A percentile compares a stretch with the other conserved stretches of the same genome.
phyloP scores from a whole-genome alignment of 2,888 invertebrate species.

The Herminia tarsipennalis region DNA sequence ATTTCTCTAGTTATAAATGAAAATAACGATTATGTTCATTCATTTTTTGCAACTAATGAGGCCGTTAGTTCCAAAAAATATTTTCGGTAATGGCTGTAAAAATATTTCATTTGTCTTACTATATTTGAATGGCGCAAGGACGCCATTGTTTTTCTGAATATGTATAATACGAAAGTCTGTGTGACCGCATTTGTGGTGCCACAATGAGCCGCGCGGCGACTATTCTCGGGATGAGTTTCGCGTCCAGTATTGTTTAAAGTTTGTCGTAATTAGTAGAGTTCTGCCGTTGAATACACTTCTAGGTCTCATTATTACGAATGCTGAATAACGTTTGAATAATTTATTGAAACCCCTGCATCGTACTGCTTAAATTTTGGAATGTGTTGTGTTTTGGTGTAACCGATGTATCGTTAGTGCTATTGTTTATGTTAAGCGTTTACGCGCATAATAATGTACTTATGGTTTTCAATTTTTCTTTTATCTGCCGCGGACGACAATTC shows the following conservation, averaged over 20 bases:
- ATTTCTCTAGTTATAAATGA: too few species aligned
- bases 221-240: conserved; percentile 81
- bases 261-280: conserved; percentile 84
- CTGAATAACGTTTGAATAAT: conserved; percentile 49
- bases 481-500: too few species aligned
- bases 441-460: too few species aligned
- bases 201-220: conserved; percentile 79
- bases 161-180: conserved; percentile 79
- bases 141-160: conserved; percentile 81
- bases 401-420: neutral
- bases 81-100: conserved; percentile 49
- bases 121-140: conserved; percentile 76
- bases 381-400: conserved; percentile 3
- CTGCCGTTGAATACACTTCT: conserved; percentile 76
- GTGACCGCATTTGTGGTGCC: conserved; percentile 80
- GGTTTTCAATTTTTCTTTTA: too few species aligned
- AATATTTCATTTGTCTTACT: conserved; percentile 76
- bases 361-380: conserved; percentile 12
- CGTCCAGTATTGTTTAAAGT: conserved; percentile 85
- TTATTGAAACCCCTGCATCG: conserved; percentile 28
- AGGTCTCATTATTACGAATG: conserved; percentile 72
- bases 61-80: conserved; percentile 6
- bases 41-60: neutral
- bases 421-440: neutral
- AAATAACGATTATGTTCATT: neutral